Evolutionary conservation across 2,797 vertebrate species (phyloP).

Genomic region (Anguilla anguilla): DNA sequence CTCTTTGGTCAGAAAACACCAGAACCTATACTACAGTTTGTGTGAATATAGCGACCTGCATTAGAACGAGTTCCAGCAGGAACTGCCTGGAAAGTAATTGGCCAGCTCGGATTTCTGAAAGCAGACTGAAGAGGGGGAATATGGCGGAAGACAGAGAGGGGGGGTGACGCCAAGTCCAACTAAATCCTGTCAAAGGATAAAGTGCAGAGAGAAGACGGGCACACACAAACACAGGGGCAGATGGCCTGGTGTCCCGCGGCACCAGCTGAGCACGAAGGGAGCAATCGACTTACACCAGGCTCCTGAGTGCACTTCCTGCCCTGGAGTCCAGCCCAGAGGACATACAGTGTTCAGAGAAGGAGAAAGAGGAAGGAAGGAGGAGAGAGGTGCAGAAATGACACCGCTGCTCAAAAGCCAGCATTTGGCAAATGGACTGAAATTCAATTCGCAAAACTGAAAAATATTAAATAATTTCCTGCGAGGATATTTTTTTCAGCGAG

Average conservation of each 20-base stretch:
- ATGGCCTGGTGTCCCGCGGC: not conserved
- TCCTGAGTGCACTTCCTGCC: not conserved
- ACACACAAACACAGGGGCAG: not conserved
- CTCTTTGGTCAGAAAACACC: not conserved
- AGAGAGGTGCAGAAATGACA: not conserved
- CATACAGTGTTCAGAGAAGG: not conserved
- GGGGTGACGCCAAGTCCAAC: not conserved
- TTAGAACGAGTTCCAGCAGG: not conserved
- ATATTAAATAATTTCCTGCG: not conserved
- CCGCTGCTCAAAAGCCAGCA: not conserved
- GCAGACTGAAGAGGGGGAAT: not conserved
- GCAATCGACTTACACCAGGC: not conserved
- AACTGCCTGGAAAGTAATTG: not conserved
- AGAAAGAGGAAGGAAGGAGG: not conserved
- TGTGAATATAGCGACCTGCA: not conserved
- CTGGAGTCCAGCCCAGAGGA: not conserved
- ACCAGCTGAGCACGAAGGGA: not conserved
- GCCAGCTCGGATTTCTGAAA: not conserved
- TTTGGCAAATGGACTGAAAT: not conserved
- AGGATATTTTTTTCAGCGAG: not conserved
- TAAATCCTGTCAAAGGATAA: not conserved
- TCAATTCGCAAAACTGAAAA: not conserved
- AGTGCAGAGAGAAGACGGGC: not conserved
- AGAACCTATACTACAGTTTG: not conserved
- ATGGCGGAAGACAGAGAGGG: not conserved